Evolutionary conservation across 2,888 invertebrate genomes (phyloP), one percentile per base, ranked within the genome.

Genomic region (Embidobia sp.): DNA sequence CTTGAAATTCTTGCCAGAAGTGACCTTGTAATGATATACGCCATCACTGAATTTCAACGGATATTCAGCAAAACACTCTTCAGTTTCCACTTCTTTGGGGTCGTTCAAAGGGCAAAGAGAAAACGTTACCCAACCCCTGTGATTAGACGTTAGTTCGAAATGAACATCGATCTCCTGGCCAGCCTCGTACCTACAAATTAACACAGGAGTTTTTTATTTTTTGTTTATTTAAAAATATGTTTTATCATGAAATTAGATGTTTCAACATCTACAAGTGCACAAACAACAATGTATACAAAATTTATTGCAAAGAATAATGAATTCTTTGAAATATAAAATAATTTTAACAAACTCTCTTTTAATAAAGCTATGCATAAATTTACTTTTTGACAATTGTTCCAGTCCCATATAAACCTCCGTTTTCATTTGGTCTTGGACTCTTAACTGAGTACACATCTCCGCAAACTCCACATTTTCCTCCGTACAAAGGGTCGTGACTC

Each of bases 401-500:
- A n/a, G 82, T 82, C 40, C 91, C 91, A 79, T 90, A 92, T 29
- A 61, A 79, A n/a, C 92, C 92, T 2, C 91, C 91, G 51, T 91
- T 86, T 80, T 93, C 92, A 80, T 92, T 90, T 3, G 88, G 84
- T 46, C 92, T 87, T 0, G 93, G 93, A 27, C 79, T 85, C 0
- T 85, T 53, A 1, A 85, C 16, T 1, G 87, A 83, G 73, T 89
- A 92, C 72, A 90, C 85, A 82, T 93, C 92, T 1, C 93, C 93
- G 77, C 92, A 93, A 0, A 90, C 78, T 0, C 93, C 93, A 79
- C 93, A 93, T 48, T 88, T 88, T 1, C 92, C 92, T 1, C 81
- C 84, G 27, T 44, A 31, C 6, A 51, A 16, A 2, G 76, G 64
- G 15, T 69, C 76, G n/a, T 69, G 55, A 10, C 4, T 13, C 74